Evolutionary conservation across 2,888 invertebrate genomes (phyloP).

Genomic region (Rhingia rostrata): DNA sequence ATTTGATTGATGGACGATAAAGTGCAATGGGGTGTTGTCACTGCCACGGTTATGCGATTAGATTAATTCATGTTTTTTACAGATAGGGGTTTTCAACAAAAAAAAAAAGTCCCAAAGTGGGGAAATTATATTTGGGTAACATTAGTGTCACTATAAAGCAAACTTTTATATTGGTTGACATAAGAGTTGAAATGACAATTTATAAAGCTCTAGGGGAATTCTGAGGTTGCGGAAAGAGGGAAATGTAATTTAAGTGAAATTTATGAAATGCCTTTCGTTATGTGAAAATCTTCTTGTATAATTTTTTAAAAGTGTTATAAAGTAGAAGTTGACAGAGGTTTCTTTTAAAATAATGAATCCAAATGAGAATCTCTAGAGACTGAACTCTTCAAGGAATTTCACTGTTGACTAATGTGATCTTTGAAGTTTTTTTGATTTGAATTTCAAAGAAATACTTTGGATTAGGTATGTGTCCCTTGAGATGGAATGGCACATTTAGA

Average conservation of each 20-base stretch:
- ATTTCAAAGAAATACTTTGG: constrained; percentile 1
- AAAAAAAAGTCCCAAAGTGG: background rate
- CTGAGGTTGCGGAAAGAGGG: constrained; percentile 16
- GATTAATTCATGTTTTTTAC: constrained; percentile 59
- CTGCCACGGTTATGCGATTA: constrained; percentile 45
- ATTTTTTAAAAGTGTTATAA: background rate
- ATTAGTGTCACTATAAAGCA: constrained; percentile 1
- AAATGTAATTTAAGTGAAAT: constrained; percentile 13
- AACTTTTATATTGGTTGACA: constrained; percentile 20
- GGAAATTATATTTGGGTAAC: background rate
- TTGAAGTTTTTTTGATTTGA: background rate
- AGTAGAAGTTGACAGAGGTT: background rate
- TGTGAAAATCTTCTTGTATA: no score
- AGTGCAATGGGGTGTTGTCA: constrained; percentile 63
- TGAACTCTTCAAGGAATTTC: background rate
- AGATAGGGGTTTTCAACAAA: background rate
- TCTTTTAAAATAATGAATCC: background rate
- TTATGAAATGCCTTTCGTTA: constrained; percentile 13
- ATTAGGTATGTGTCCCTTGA: no score
- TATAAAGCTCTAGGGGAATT: constrained; percentile 23
- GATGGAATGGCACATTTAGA: no score
- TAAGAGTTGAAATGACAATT: constrained; percentile 15
- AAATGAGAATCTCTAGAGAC: background rate
- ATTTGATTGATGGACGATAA: constrained; percentile 70
- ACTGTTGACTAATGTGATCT: background rate